Evolutionary conservation across 2,113 vertebrate species (phyloP).

Genomic region (Dasyurus viverrinus): DNA sequence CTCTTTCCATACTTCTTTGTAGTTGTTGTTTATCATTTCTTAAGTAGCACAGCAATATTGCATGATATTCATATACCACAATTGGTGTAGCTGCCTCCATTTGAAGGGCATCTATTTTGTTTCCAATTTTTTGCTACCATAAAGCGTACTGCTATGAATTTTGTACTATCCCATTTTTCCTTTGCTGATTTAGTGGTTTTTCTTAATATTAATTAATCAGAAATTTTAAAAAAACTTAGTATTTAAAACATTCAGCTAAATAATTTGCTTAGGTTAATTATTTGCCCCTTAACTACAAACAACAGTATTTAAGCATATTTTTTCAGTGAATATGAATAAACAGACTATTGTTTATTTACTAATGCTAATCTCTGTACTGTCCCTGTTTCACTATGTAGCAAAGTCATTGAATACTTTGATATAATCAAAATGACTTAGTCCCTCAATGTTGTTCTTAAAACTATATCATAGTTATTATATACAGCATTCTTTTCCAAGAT

Average conservation of each 20-base stretch:
- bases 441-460: background rate
- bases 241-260: background rate
- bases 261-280: background rate
- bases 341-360: slow-evolving; percentile 53
- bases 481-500: background rate
- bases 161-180: background rate
- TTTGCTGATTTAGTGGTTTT: background rate
- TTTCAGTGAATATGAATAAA: background rate
- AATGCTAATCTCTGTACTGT: slow-evolving; percentile 3
- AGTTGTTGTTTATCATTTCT: background rate
- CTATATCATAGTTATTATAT: background rate
- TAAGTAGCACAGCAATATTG: background rate
- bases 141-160: background rate
- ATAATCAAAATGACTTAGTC: background rate
- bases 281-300: slow-evolving; percentile 15
- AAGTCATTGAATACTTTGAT: slow-evolving; percentile 9
- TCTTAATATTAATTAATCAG: background rate
- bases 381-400: slow-evolving; percentile 45
- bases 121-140: background rate
- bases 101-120: background rate
- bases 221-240: background rate
- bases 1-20: background rate
- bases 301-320: slow-evolving; percentile 26
- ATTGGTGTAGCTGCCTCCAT: background rate
- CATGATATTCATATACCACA: background rate